Base-by-base conservation (phyloP, 1,140 invertebrate genomes). In the Onthophagus taurus region DNA sequence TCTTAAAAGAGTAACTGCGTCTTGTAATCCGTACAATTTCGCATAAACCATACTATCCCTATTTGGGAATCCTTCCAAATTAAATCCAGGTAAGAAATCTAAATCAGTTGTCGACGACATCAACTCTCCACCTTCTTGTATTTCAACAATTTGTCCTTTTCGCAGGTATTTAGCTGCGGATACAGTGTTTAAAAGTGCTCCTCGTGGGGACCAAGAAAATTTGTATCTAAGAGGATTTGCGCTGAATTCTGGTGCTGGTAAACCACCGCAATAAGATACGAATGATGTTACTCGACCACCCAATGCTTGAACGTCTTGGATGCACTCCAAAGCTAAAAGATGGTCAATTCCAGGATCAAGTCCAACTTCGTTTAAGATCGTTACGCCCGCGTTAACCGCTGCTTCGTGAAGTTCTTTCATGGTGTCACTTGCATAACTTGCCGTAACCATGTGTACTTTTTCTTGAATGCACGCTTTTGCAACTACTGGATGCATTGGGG, bases 331-430 rank as follows among this genome's bases (percentile, higher is more conserved):
- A 0, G 97, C 97, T 34, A 99, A 64, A 31, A 99, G 73, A 67
- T 99, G 97, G 66, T 99, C 97, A 50, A 99, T 64, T 79, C 78
- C 96, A 1, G 97, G 97, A 65, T 99, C 97, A 4, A 99, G 67
- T 4, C 97, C 97, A 0, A 97, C 80, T 70, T 99, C 96, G 61
- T 97, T 79, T 21, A 98, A 68, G 31, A 97, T 77, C 0, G 91
- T 96, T 0, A 98, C 70, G 1, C 85, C 90, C 8, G 89, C 86
- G 33, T 85, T 76, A 35, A 77, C 72, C 0, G 92, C 92, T 46
- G 73, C 75, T 9, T 88, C 63, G 53, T 97, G 81, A 2, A 97
- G 62, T 1, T 77, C 75, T 47, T 74, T 77, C 57, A 99, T 84
- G 14, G 37, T 39, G 0, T 88, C 81, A 4, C 83, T 84, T 16